phyloP scores from a whole-genome alignment of 2,888 invertebrate species.

The Acleris literana region DNA sequence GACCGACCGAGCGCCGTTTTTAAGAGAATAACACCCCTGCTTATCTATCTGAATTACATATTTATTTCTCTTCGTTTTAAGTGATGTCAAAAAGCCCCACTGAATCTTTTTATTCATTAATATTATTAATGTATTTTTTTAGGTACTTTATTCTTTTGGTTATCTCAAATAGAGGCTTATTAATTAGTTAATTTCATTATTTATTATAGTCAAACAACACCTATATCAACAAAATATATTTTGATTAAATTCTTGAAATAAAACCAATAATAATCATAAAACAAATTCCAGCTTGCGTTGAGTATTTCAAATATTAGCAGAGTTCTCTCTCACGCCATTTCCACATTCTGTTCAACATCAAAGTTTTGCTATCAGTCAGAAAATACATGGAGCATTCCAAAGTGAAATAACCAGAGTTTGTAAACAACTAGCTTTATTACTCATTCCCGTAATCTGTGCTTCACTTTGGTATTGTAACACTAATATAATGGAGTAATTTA shows the following conservation, averaged over 20 bases:
- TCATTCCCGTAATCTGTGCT: conserved; percentile 18
- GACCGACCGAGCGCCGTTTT: too few species aligned
- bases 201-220: too few species aligned
- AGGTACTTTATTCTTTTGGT: too few species aligned
- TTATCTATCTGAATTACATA: too few species aligned
- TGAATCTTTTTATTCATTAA: too few species aligned
- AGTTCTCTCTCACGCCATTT: conserved; percentile 19
- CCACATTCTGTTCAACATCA: conserved; percentile 22
- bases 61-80: too few species aligned
- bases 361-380: conserved; percentile 32
- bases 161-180: too few species aligned
- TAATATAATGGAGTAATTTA: not conserved
- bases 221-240: too few species aligned
- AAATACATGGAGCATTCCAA: conserved; percentile 26
- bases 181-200: too few species aligned
- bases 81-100: too few species aligned
- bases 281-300: conserved; percentile 1
- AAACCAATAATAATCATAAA: conserved; percentile 11
- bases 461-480: conserved; percentile 22
- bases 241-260: not conserved
- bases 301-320: conserved; percentile 20
- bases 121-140: too few species aligned
- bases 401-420: conserved; percentile 25
- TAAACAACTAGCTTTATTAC: conserved; percentile 20
- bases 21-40: too few species aligned